These are phyloP conservation scores for Saccostrea glomerata DNA, from an alignment of 1,140 invertebrate species.

Conservation along the genomic window DNA sequence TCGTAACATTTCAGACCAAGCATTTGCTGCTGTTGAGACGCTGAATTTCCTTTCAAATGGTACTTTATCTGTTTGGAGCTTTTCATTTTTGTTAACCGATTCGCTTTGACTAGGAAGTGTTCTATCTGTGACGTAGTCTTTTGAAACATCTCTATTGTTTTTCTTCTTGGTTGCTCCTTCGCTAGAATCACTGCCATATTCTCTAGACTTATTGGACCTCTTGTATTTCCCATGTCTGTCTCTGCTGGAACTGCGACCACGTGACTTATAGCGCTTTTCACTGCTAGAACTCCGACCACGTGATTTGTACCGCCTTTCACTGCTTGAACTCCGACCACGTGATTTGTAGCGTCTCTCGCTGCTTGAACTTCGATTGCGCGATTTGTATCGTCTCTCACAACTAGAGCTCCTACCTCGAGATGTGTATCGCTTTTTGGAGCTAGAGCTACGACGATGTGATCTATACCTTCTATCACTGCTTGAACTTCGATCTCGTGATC, in stretches of 20 bases:
- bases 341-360: neutral
- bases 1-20: conserved; percentile 4
- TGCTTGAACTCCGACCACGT: conserved; percentile 17
- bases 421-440: neutral
- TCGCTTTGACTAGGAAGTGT: neutral
- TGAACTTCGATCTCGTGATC: conserved; percentile 3
- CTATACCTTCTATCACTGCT: neutral
- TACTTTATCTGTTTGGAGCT: neutral
- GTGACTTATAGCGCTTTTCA: neutral
- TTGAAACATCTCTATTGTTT: neutral
- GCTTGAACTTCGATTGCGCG: neutral
- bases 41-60: neutral
- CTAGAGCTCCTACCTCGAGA: neutral
- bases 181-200: neutral
- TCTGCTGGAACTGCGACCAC: neutral
- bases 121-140: neutral
- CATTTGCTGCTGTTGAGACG: neutral
- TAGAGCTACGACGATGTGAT: neutral
- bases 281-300: neutral
- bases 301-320: neutral
- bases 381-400: neutral
- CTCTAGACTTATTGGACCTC: neutral
- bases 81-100: neutral
- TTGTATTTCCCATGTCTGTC: neutral
- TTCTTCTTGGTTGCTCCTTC: neutral